phyloP scores from a whole-genome alignment of 1,140 invertebrate genomes.

The Babylonia areolata region DNA sequence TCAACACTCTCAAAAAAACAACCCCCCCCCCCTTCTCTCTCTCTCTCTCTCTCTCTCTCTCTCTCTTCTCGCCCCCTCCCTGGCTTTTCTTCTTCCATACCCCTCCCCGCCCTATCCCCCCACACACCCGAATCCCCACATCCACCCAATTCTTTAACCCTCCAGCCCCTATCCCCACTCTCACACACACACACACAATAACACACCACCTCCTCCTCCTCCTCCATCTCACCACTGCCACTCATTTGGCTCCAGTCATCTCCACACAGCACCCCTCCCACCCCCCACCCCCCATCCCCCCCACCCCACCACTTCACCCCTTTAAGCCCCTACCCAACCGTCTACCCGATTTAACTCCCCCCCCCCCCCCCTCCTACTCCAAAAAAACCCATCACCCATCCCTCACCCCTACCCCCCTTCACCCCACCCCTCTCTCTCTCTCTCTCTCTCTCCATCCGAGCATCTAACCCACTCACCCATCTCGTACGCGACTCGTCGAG shows the following conservation, averaged over 20 bases:
- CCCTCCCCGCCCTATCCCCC: too few species aligned
- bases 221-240: neutral
- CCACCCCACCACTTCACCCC: neutral
- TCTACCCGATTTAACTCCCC: too few species aligned
- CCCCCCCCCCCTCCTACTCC: too few species aligned
- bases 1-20: neutral
- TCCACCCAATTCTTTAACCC: neutral
- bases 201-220: neutral
- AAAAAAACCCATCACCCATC: too few species aligned
- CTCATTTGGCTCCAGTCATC: neutral
- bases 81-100: too few species aligned
- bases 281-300: neutral
- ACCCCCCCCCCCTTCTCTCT: neutral
- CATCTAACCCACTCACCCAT: neutral
- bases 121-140: too few species aligned
- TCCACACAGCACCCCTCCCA: neutral
- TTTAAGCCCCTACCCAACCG: too few species aligned
- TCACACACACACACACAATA: neutral
- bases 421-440: neutral
- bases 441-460: neutral
- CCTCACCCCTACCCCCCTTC: neutral
- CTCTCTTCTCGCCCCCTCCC: neutral
- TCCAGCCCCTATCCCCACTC: neutral
- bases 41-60: neutral
- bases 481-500: neutral